These are phyloP conservation scores for Drosophila meridiana DNA, from an alignment of 2,888 invertebrate genomes.

Conservation along the genomic window DNA sequence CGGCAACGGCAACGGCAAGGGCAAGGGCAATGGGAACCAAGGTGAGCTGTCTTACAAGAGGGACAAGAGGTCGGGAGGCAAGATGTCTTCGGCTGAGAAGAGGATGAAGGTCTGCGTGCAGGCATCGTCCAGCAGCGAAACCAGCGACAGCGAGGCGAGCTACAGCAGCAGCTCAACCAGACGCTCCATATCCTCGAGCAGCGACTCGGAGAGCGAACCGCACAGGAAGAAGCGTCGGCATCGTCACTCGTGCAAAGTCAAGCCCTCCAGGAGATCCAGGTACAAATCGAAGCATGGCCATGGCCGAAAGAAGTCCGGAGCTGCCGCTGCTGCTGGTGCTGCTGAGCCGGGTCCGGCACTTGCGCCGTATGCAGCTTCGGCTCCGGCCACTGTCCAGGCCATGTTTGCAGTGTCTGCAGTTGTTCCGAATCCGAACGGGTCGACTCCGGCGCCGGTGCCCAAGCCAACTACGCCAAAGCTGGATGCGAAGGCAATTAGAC, in stretches of 20 bases:
- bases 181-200: constrained; percentile 5
- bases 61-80: no score
- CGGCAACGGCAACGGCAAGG: no score
- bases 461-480: neutral
- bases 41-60: no score
- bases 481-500: rapidly evolving
- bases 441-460: neutral
- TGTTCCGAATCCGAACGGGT: neutral
- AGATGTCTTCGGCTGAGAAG: no score
- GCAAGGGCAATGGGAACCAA: no score
- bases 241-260: neutral
- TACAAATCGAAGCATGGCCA: neutral
- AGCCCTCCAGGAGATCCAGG: neutral
- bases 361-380: neutral
- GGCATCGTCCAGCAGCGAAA: neutral
- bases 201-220: constrained; percentile 13
- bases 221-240: neutral
- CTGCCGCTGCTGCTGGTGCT: no score
- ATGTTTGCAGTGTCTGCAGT: neutral
- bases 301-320: no score
- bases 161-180: constrained; percentile 18
- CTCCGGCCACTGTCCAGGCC: neutral
- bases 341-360: no score
- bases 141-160: neutral
- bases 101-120: no score